Percentiles rank a stretch among this genome's conserved stretches.
phyloP scores from a whole-genome alignment of 2,113 vertebrate genomes.

The Dunckerocampus dactyliophorus region DNA sequence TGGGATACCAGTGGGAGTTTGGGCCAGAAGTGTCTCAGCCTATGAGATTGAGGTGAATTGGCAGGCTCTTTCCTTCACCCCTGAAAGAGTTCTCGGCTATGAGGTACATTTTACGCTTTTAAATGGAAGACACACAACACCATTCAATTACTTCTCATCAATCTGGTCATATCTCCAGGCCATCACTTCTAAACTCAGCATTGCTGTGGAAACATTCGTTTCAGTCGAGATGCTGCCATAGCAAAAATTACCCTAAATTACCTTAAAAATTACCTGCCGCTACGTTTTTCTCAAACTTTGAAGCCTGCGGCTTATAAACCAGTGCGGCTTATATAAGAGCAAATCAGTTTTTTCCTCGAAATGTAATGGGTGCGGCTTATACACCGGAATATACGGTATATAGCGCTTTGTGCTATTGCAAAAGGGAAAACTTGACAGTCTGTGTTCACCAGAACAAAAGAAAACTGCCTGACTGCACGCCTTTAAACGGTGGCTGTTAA shows the following conservation, averaged over 20 bases:
- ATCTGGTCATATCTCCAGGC: conserved; percentile 48
- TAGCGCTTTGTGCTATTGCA: conserved; percentile 39
- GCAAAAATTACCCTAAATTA: no score
- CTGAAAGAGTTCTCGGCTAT: conserved; percentile 89
- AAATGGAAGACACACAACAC: conserved; percentile 56
- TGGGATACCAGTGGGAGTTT: conserved; percentile 76
- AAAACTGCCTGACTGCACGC: conserved; percentile 37
- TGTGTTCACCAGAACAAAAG: conserved; percentile 49
- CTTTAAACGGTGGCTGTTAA: conserved; percentile 40
- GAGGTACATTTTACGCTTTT: conserved; percentile 79
- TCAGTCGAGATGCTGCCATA: conserved; percentile 31
- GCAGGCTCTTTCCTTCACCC: conserved; percentile 79
- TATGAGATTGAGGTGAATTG: conserved; percentile 89
- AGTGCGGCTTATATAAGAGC: no score
- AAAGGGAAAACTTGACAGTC: conserved; percentile 44
- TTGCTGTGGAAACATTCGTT: conserved; percentile 56
- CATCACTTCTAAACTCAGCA: conserved; percentile 40
- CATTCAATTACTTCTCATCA: conserved; percentile 58
- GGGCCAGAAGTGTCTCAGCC: conserved; percentile 84
- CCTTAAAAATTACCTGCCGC: no score
- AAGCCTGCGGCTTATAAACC: no score
- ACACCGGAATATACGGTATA: conserved; percentile 22
- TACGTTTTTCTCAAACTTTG: no score
- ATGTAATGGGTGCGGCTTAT: no score
- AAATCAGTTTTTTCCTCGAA: no score